These are phyloP conservation scores for Rousettus madagascariensis DNA, from an alignment of 2,797 vertebrate species.

Conservation along the genomic window DNA sequence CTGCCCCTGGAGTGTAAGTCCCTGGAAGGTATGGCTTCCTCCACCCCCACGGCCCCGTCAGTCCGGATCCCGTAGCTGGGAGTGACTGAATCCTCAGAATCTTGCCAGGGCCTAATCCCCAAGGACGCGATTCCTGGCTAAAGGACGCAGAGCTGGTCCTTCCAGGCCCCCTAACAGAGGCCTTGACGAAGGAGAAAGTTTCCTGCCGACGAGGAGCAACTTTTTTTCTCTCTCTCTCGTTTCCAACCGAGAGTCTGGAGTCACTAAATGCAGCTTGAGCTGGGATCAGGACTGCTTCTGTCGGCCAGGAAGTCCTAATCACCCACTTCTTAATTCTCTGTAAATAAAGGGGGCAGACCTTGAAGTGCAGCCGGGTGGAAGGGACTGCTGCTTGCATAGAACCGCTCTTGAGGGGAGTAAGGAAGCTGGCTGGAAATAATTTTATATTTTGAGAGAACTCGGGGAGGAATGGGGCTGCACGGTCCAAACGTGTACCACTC, in stretches of 20 bases:
- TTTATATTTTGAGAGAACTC: constrained; percentile 27
- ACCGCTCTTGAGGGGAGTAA: constrained; percentile 12
- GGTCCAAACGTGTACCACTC: neutral
- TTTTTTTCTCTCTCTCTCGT: constrained; percentile 41
- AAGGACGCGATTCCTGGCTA: constrained; percentile 64
- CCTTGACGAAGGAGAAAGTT: constrained; percentile 74
- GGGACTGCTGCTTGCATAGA: constrained; percentile 56
- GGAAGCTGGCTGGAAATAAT: constrained; percentile 59
- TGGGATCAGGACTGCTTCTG: constrained; percentile 68
- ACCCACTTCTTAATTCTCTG: constrained; percentile 79
- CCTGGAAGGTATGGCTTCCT: constrained; percentile 21
- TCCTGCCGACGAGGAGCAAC: constrained; percentile 63
- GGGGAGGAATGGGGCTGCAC: neutral
- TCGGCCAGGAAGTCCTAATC: constrained; percentile 77
- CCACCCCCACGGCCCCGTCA: neutral
- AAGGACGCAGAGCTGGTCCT: constrained; percentile 42
- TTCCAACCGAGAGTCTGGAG: constrained; percentile 70
- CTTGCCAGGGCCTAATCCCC: constrained; percentile 66
- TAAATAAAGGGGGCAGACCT: constrained; percentile 77
- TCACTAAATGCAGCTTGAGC: constrained; percentile 62
- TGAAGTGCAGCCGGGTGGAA: constrained; percentile 75
- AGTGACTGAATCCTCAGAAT: constrained; percentile 11
- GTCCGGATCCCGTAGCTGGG: constrained; percentile 8
- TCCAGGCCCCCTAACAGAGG: constrained; percentile 62
- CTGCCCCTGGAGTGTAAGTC: neutral